Conservation (phyloP, 2,888 invertebrate species). For the Perizoma affinitatum region DNA sequence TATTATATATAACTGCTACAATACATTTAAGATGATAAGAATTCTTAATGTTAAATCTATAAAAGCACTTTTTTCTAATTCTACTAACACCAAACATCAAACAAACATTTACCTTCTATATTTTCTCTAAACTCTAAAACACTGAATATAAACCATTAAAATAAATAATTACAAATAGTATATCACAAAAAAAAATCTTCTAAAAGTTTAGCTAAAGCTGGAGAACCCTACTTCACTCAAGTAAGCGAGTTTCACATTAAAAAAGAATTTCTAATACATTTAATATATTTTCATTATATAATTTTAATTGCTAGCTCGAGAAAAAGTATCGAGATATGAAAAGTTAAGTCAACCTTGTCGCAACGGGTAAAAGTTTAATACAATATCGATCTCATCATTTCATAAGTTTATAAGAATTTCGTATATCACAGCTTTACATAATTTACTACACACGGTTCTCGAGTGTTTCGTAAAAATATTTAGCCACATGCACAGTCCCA, state of each 20-base stretch:
- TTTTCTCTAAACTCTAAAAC: slow-evolving; percentile 48
- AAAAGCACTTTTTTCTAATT: slow-evolving; percentile 78
- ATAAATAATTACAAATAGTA: slow-evolving; percentile 46
- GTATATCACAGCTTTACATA: slow-evolving; percentile 71
- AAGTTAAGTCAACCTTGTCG: slow-evolving; percentile 50
- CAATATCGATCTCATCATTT: slow-evolving; percentile 53
- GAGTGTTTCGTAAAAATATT: slow-evolving; percentile 69
- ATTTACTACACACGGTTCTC: slow-evolving; percentile 64
- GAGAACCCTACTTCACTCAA: slow-evolving; percentile 61
- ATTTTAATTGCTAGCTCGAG: slow-evolving; percentile 51
- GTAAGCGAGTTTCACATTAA: slow-evolving; percentile 51
- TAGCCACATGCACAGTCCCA: slow-evolving; percentile 47
- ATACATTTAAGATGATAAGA: slow-evolving; percentile 43
- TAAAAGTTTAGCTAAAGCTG: slow-evolving; percentile 74
- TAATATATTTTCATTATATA: slow-evolving; percentile 36
- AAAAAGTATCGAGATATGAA: slow-evolving; percentile 64
- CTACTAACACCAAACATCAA: slow-evolving; percentile 80
- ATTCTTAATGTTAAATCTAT: slow-evolving; percentile 58
- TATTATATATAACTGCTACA: slow-evolving; percentile 27
- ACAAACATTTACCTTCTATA: slow-evolving; percentile 58
- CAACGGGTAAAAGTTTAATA: slow-evolving; percentile 53
- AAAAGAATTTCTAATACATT: slow-evolving; percentile 37
- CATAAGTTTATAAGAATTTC: slow-evolving; percentile 55
- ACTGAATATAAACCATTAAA: slow-evolving; percentile 55
- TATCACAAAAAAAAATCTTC: slow-evolving; percentile 54